Base-by-base conservation (phyloP, 2,888 invertebrate species). In the Parnassius smintheus region DNA sequence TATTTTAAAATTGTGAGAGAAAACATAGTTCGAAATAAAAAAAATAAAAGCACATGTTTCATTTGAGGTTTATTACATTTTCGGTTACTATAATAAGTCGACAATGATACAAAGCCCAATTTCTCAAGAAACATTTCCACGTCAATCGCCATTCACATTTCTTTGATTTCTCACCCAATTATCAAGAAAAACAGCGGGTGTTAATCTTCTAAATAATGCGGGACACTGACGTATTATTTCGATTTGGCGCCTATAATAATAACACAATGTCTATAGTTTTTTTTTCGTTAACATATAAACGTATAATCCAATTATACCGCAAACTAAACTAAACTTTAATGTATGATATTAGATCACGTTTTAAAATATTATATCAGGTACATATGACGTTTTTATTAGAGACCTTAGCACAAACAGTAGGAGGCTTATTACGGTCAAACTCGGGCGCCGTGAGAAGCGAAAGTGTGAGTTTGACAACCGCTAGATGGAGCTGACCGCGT, bases 91-190 rank as follows among this genome's bases (percentile, higher is more conserved):
- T 3, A 25, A 3, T 7, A 35, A 35, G 7, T 46, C n/a, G 12
- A 7, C 46, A 11, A n/a, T n/a, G 2, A 0, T 49, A 9, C 12
- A 12, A 49, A 18, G 13, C 13, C 13, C 13, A 49, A 49, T 49
- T 49, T 13, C 49, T 13, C 13, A 13, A 11, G 9, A 25, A 51
- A 44, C 59, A 11, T 25, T 52, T 13, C 22, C 53, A 63, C 64
- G 56, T 54, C 64, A 64, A 62, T 64, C 54, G 57, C 57, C 22
- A 62, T 56, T 63, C 65, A 66, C 70, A 68, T 73, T 72, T 75
- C 71, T 73, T 79, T 88, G 90, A 89, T 87, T 86, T 80, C 85
- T 88, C 75, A 79, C 74, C 88, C 88, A 90, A 91, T 91, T 91
- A 91, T 80, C 78, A 80, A 84, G 86, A 86, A 88, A 86, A 88